Conservation (phyloP, 2,113 vertebrate genomes). For the Serranochromis macrocephalus region DNA sequence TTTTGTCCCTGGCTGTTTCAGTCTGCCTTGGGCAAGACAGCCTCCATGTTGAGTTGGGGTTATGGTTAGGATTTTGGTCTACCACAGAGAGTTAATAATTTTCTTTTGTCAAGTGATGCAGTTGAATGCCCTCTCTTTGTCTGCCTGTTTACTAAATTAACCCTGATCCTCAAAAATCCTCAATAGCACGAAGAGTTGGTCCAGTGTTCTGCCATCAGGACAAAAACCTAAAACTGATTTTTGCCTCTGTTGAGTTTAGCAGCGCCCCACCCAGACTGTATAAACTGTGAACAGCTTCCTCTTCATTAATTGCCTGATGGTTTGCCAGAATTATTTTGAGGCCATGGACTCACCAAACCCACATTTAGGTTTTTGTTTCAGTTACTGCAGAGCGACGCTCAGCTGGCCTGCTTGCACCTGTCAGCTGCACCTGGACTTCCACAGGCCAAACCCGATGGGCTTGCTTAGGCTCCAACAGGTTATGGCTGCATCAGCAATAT, state of each 20-base stretch:
- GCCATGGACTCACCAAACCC: background rate
- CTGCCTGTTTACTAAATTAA: background rate
- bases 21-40: background rate
- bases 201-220: background rate
- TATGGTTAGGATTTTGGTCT: background rate
- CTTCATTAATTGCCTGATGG: background rate
- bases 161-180: background rate
- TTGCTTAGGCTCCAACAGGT: background rate
- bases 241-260: background rate
- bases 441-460: background rate
- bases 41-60: background rate
- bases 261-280: background rate
- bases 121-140: background rate
- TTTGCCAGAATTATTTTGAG: background rate
- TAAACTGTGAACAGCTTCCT: background rate
- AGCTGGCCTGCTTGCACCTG: rapidly evolving
- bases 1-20: background rate
- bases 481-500: background rate
- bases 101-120: background rate
- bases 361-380: background rate
- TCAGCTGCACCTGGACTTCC: background rate
- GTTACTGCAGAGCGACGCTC: background rate
- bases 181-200: rapidly evolving
- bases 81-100: background rate
- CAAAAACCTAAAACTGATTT: background rate